These are phyloP conservation scores for Sparus aurata DNA, from an alignment of 2,797 vertebrate species.

Conservation along the genomic window DNA sequence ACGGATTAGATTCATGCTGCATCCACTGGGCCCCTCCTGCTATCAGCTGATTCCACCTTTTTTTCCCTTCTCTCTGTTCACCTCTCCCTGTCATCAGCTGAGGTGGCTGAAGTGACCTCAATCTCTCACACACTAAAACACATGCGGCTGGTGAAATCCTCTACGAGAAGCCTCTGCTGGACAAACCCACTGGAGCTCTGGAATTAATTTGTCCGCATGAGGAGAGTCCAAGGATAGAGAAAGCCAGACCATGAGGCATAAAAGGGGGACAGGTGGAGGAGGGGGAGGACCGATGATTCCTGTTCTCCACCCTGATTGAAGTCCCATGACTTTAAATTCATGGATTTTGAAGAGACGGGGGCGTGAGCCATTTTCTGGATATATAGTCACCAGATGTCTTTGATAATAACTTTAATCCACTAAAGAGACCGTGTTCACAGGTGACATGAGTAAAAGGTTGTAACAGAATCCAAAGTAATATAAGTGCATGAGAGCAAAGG, in stretches of 20 bases:
- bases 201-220: slow-evolving; percentile 37
- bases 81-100: not conserved
- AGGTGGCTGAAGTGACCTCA: slow-evolving; percentile 19
- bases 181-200: slow-evolving; percentile 31
- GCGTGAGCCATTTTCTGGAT: not conserved
- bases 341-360: not conserved
- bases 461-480: not conserved
- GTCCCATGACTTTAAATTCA: slow-evolving; percentile 2
- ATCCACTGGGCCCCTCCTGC: not conserved
- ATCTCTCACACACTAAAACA: slow-evolving; percentile 17
- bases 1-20: slow-evolving; percentile 44
- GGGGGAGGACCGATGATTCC: slow-evolving; percentile 4
- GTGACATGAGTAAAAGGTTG: slow-evolving; percentile 7
- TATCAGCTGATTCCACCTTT: not conserved
- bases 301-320: not conserved
- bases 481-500: not conserved
- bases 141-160: slow-evolving; percentile 4
- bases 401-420: not conserved
- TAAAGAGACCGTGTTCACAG: not conserved
- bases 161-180: slow-evolving; percentile 1
- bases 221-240: slow-evolving; percentile 18
- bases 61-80: not conserved
- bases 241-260: slow-evolving; percentile 8
- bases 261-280: slow-evolving; percentile 12
- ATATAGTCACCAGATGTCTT: not conserved